Conservation (phyloP, 2,797 vertebrate genomes). For the Acanthornis magna region DNA sequence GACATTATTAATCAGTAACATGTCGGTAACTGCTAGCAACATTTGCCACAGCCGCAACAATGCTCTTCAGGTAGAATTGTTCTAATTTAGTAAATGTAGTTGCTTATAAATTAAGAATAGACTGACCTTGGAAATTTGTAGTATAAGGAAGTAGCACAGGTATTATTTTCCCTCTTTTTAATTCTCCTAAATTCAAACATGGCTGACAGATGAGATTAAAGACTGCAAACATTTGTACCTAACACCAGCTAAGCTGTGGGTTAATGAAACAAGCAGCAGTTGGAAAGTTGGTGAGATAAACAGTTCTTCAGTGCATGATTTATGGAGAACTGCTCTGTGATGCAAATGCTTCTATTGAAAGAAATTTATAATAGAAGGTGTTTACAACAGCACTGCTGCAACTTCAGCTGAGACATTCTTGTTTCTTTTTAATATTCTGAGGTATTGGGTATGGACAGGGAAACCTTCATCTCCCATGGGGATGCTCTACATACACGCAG, state of each 20-base stretch:
- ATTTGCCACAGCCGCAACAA: background rate
- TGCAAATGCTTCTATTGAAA: slow-evolving; percentile 1
- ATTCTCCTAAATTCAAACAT: background rate
- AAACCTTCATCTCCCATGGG: background rate
- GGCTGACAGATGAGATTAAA: background rate
- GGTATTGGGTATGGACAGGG: background rate
- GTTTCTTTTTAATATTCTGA: background rate
- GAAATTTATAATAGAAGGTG: background rate
- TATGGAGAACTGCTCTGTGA: background rate
- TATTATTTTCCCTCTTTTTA: background rate
- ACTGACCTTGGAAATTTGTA: slow-evolving; percentile 11
- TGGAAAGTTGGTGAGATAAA: slow-evolving; percentile 23
- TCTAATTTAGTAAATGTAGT: background rate
- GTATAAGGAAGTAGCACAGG: background rate
- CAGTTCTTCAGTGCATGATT: background rate
- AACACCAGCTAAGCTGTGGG: background rate
- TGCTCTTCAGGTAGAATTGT: background rate
- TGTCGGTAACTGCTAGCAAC: background rate
- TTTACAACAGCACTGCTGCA: background rate
- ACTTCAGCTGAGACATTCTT: background rate
- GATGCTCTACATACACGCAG: too few species aligned
- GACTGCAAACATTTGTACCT: background rate
- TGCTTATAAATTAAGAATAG: background rate
- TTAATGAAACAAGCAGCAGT: slow-evolving; percentile 18
- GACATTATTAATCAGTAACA: background rate